phyloP scores from a whole-genome alignment of 2,797 vertebrate species.

The Peromyscus attwateri region DNA sequence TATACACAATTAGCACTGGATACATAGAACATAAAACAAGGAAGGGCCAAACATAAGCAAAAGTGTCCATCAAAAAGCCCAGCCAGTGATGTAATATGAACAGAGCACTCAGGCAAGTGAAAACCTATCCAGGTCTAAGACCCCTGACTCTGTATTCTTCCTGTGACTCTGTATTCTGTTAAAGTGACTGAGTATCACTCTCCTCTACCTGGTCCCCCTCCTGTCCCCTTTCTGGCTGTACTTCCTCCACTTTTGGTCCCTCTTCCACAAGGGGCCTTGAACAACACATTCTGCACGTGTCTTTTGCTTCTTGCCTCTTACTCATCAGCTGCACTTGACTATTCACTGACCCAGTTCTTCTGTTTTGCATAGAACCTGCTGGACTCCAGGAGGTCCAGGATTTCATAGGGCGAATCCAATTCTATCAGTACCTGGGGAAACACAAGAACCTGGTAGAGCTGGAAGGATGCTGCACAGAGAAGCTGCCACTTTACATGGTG shows the following conservation, averaged over 20 bases:
- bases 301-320: background rate
- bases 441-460: slow-evolving; percentile 94
- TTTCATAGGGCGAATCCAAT: slow-evolving; percentile 94
- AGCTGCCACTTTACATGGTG: slow-evolving; percentile 93
- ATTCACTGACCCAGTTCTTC: background rate
- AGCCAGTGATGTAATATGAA: slow-evolving; percentile 10
- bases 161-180: background rate
- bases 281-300: background rate
- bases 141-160: background rate
- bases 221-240: background rate
- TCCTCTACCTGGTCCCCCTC: background rate
- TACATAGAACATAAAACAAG: slow-evolving; percentile 1
- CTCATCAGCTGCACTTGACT: background rate
- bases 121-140: slow-evolving; percentile 1
- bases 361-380: slow-evolving; percentile 77
- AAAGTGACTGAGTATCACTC: background rate
- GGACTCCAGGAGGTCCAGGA: slow-evolving; percentile 89
- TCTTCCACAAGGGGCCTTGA: background rate
- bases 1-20: background rate
- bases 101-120: background rate
- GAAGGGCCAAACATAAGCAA: slow-evolving; percentile 21
- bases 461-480: slow-evolving; percentile 93
- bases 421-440: slow-evolving; percentile 92
- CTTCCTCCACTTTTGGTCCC: background rate
- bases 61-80: background rate